Conservation (phyloP, 2,113 vertebrate genomes). For the Coryphaenoides rupestris region DNA sequence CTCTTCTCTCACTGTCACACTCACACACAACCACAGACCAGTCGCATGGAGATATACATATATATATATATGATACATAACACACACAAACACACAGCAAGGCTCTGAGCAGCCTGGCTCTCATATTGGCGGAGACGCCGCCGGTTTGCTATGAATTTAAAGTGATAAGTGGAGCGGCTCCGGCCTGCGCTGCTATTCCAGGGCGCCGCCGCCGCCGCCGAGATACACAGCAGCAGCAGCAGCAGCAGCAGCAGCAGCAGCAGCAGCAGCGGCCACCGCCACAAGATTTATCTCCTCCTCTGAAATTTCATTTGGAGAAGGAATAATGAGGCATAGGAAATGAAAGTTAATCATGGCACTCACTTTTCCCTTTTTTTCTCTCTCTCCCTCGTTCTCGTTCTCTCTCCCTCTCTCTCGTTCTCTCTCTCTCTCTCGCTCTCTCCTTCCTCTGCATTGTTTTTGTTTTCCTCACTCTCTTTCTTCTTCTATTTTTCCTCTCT, state of each 20-base stretch:
- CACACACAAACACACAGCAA: slow-evolving; percentile 21
- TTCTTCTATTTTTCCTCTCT: background rate
- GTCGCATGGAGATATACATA: no score
- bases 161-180: slow-evolving; percentile 57
- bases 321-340: slow-evolving; percentile 75
- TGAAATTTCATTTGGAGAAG: slow-evolving; percentile 72
- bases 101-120: slow-evolving; percentile 19
- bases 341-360: slow-evolving; percentile 71
- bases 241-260: no score
- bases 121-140: slow-evolving; percentile 47
- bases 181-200: slow-evolving; percentile 60
- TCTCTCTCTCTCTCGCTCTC: slow-evolving; percentile 6
- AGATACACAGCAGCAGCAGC: no score
- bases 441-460: background rate
- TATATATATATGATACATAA: no score
- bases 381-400: no score
- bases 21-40: slow-evolving; percentile 8
- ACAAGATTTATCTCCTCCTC: slow-evolving; percentile 67
- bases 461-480: background rate
- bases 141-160: slow-evolving; percentile 62
- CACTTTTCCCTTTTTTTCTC: slow-evolving; percentile 13
- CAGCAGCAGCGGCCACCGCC: slow-evolving; percentile 26
- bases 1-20: background rate
- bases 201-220: no score
- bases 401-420: no score